These are phyloP conservation scores for Pterois miles DNA, from an alignment of 2,797 vertebrate species.

Conservation along the genomic window DNA sequence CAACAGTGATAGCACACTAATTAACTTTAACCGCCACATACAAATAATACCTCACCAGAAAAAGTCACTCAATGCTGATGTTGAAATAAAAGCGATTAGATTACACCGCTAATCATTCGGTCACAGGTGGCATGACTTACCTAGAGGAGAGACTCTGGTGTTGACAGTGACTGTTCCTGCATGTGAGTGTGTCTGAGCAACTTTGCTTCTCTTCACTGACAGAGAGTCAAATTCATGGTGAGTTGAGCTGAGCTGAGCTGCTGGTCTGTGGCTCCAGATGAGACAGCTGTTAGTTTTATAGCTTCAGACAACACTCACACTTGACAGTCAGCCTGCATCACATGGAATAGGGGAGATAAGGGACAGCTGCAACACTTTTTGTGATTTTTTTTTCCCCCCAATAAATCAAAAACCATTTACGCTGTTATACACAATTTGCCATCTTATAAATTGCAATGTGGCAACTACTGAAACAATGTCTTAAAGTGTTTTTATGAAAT, in stretches of 20 bases:
- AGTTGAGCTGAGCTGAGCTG: too few relatives aligned
- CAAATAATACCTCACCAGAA: too few relatives aligned
- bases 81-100: background rate
- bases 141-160: background rate
- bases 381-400: too few relatives aligned
- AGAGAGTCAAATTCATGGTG: background rate
- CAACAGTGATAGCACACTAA: background rate
- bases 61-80: background rate
- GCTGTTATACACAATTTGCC: too few relatives aligned
- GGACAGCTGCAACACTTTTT: too few relatives aligned
- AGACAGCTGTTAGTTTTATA: conserved; percentile 5
- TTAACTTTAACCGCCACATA: background rate
- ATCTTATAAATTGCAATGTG: too few relatives aligned
- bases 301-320: background rate
- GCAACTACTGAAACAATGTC: too few relatives aligned
- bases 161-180: background rate
- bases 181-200: background rate
- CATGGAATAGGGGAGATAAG: background rate
- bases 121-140: background rate
- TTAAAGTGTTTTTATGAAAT: too few relatives aligned
- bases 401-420: too few relatives aligned
- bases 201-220: background rate
- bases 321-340: background rate
- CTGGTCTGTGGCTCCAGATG: background rate
- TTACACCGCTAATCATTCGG: background rate